Base-by-base conservation (phyloP, 2,888 invertebrate genomes). In the Cephus rjabovi region DNA sequence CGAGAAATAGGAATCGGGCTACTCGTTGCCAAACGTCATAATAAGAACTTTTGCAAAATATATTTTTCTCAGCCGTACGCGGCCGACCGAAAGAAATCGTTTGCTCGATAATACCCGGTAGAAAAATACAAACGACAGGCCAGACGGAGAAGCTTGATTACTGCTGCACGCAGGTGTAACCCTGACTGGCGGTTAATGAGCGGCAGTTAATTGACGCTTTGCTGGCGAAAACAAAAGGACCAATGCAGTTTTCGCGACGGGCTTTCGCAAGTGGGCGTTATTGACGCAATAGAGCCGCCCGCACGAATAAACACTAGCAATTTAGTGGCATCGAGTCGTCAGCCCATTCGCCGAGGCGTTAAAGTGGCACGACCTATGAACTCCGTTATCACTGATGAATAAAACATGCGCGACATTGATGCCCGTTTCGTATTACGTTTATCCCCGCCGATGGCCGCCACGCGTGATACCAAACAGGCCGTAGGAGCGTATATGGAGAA, bases 361-460 rank as follows among this genome's bases (percentile, higher is more conserved):
- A 79, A 83, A 82, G 75, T 75, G 74, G 34, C 74, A 70, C 78
- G 83, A 86, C 81, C 86, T 81, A 75, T 73, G 82, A 81, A 81
- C 83, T 81, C 70, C 70, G 75, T 85, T 81, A 82, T 86, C 82
- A 77, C 74, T 73, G 69, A 79, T 83, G 83, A 85, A 86, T 83
- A 82, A 85, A 83, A 83, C 77, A 86, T 84, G 77, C 9, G 2
- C 56, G 56, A 23, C 56, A 56, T 40, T 6, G 40, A 56, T 56
- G 23, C 9, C 56, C 56, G 56, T 15, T 56, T 56, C 56, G 23
- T 23, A 23, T 15, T 56, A 56, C 56, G 56, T 56, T 56, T 56
- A 56, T 56, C 23, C 23, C 56, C 9, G 6, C 0, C 56, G 23
- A 56, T 9, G 2, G 23, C 1, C 23, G 15, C 2, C 9, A 9